Evolutionary conservation across 2,113 vertebrate species (phyloP), one percentile per base, ranked within the genome.

Genomic region (Rhipidura dahli): DNA sequence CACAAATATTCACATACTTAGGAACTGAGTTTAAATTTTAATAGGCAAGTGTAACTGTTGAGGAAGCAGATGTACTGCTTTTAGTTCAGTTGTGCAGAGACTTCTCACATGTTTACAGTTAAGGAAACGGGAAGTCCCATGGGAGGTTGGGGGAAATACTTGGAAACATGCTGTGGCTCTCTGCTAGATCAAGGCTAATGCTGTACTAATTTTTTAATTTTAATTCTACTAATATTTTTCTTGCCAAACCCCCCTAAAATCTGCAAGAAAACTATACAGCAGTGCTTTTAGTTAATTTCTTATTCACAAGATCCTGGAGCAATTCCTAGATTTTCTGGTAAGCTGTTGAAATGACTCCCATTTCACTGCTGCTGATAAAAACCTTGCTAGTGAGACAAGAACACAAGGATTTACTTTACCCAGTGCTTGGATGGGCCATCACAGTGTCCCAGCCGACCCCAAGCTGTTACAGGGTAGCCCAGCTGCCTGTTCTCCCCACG

Each of bases 101-200:
- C 56, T 90, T 83, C 87, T 91, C 6, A 1, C 56, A 20, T 80
- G 75, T 92, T 95, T 92, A 92, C 80, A 47, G 69, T 78, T 90
- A 66, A 92, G 90, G 88, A 96, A 94, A 61, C 0, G 9, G 64
- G 71, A 90, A 87, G 53, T 79, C 92, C 76, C 65, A 9, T 47
- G 86, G 86, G 93, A 92, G 39, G 37, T 15, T 88, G 42, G 49
- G 88, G 91, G 70, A 92, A 94, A 81, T 69, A 87, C 87, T 96
- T 90, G 88, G 86, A 93, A 93, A 24, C 51, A 17, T 13, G 59
- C 31, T 80, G 83, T 66, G 57, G 23, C 65, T 63, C 71, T 92
- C 40, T 47, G 33, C 71, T 83, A 56, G 42, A 96, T 73, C 39
- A 37, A 77, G 85, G 60, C 39, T 86, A 37, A 60, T 35, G 26